Evolutionary conservation across 2,797 vertebrate species (phyloP).

Genomic region (Melanotaenia boesemani): DNA sequence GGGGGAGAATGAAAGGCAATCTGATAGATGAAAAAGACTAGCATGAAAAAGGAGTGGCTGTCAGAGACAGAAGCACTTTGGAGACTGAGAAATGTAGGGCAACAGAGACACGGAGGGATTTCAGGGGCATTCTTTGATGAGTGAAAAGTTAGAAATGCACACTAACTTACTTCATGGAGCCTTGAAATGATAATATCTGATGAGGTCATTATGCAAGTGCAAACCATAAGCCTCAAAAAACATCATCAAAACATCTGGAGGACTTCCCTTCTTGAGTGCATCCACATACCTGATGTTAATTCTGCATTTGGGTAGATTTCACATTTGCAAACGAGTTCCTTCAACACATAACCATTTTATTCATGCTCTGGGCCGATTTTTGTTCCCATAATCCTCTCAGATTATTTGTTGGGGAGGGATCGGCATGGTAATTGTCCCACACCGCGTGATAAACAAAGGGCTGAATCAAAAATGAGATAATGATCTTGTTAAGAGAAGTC

Average conservation of each 20-base stretch:
- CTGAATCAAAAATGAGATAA: conserved; percentile 52
- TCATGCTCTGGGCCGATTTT: conserved; percentile 17
- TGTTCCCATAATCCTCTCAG: conserved; percentile 42
- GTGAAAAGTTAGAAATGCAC: conserved; percentile 44
- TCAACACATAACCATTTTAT: conserved; percentile 16
- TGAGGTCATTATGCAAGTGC: conserved; percentile 32
- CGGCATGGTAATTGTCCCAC: conserved; percentile 16
- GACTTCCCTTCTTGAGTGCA: neutral
- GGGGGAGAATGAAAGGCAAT: conserved; percentile 67
- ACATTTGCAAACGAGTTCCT: conserved; percentile 7
- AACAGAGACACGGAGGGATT: conserved; percentile 52
- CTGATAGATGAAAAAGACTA: conserved; percentile 70
- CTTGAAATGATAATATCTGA: conserved; percentile 24
- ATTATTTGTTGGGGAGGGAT: conserved; percentile 33
- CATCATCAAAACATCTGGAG: conserved; percentile 41
- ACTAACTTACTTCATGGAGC: conserved; percentile 20
- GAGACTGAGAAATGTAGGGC: conserved; percentile 68
- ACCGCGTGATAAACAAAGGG: conserved; percentile 34
- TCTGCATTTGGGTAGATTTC: conserved; percentile 9
- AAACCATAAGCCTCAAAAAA: conserved; percentile 4
- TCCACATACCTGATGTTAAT: conserved; percentile 7
- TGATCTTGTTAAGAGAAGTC: conserved; percentile 55
- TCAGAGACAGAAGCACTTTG: conserved; percentile 74
- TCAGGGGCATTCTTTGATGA: conserved; percentile 68
- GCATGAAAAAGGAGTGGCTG: conserved; percentile 81